Evolutionary conservation across 2,113 vertebrate species (phyloP).

Genomic region (Himantopus leucocephalus): DNA sequence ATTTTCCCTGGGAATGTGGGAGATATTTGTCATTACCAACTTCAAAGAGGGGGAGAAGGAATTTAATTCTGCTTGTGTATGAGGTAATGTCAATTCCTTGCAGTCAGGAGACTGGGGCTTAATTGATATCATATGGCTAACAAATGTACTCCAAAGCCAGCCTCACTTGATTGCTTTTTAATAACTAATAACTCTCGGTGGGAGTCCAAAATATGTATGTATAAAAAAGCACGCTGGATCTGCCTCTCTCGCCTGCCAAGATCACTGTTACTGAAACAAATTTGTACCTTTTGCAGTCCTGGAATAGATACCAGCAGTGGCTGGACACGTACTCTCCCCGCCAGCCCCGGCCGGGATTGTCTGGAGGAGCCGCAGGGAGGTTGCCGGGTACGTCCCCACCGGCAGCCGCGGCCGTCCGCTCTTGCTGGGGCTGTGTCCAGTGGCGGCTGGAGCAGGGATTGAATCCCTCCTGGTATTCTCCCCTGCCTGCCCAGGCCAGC

Average conservation of each 20-base stretch:
- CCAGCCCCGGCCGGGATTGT: background rate
- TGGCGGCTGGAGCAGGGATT: background rate
- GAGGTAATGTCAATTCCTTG: constrained; percentile 65
- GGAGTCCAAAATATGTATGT: constrained; percentile 23
- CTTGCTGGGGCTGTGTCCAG: background rate
- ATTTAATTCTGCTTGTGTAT: constrained; percentile 48
- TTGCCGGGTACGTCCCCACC: background rate
- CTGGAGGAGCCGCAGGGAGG: background rate
- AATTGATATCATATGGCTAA: constrained; percentile 64
- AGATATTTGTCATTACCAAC: constrained; percentile 28
- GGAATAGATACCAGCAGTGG: constrained; percentile 16
- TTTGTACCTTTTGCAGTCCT: constrained; percentile 23
- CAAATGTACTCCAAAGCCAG: constrained; percentile 19
- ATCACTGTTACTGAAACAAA: constrained; percentile 19
- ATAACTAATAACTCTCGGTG: constrained; percentile 49
- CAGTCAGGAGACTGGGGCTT: constrained; percentile 46
- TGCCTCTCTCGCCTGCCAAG: constrained; percentile 6
- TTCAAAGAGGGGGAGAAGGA: constrained; percentile 29
- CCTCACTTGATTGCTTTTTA: constrained; percentile 48
- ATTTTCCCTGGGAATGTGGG: constrained; percentile 21
- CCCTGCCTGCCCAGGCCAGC: background rate
- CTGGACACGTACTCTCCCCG: constrained; percentile 21
- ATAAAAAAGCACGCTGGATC: background rate
- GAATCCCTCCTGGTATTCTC: background rate
- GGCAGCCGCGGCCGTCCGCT: rapidly evolving